A percentile compares a stretch with the other conserved stretches of the same genome.
Conservation (phyloP, 2,797 vertebrate species). For the Emydoidea blandingii region DNA sequence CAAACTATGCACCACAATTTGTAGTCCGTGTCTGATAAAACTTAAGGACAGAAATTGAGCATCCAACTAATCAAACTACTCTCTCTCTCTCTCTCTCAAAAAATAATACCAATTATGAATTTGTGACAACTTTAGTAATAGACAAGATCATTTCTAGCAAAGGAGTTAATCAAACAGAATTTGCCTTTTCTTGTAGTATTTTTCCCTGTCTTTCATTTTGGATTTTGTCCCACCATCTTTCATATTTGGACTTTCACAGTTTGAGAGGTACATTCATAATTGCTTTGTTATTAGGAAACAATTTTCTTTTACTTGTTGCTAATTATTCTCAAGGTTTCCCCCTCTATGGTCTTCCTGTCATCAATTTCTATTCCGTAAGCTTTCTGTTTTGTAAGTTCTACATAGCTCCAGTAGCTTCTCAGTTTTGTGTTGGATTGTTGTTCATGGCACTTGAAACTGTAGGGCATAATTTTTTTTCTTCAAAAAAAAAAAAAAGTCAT, state of each 20-base stretch:
- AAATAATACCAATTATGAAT: neutral
- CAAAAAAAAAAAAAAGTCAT: neutral
- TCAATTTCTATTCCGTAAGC: neutral
- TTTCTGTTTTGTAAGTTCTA: conserved; percentile 1
- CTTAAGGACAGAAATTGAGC: neutral
- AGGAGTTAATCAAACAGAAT: neutral
- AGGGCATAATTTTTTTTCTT: neutral
- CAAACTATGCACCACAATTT: neutral
- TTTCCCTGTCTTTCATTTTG: neutral
- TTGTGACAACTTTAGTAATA: neutral
- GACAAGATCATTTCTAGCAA: neutral
- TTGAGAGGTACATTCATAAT: neutral
- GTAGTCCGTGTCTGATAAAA: neutral
- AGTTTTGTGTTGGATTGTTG: neutral
- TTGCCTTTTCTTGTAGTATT: neutral
- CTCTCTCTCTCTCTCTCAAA: neutral
- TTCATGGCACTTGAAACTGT: neutral
- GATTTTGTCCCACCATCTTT: neutral
- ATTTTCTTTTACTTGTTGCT: neutral
- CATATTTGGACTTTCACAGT: neutral
- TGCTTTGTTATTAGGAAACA: conserved; percentile 24
- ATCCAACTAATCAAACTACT: neutral
- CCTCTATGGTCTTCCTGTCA: no score
- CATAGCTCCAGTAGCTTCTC: neutral
- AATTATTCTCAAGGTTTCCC: conserved; percentile 5